Conservation (phyloP, 2,888 invertebrate species). For the Limenitis camilla region DNA sequence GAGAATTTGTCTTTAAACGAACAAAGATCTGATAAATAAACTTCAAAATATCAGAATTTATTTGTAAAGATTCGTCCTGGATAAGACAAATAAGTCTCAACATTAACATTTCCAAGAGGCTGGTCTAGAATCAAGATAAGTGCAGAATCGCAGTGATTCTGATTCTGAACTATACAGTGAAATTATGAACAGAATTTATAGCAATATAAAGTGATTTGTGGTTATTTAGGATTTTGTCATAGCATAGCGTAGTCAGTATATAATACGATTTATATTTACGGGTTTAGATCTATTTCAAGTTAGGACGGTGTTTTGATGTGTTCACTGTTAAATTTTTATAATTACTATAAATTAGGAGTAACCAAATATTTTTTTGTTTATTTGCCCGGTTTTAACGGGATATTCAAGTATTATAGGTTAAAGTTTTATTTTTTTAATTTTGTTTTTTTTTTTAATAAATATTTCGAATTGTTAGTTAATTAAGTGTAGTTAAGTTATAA, state of each 20-base stretch:
- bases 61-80: background rate
- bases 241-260: slow-evolving; percentile 43
- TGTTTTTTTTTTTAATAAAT: slow-evolving; percentile 26
- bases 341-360: slow-evolving; percentile 41
- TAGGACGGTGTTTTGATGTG: slow-evolving; percentile 63
- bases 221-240: slow-evolving; percentile 27
- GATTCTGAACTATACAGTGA: slow-evolving; percentile 20
- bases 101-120: slow-evolving; percentile 11
- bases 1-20: slow-evolving; percentile 70
- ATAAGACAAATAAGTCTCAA: background rate
- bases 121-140: background rate
- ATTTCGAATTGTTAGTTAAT: slow-evolving; percentile 48
- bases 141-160: slow-evolving; percentile 6
- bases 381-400: slow-evolving; percentile 68
- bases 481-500: slow-evolving; percentile 45
- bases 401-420: slow-evolving; percentile 66
- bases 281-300: slow-evolving; percentile 67
- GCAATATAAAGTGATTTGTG: slow-evolving; percentile 29
- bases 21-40: slow-evolving; percentile 68
- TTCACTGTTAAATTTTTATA: slow-evolving; percentile 60
- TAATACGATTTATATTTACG: slow-evolving; percentile 59
- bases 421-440: slow-evolving; percentile 28
- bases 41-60: background rate
- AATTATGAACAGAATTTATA: slow-evolving; percentile 29
- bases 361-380: slow-evolving; percentile 52